These are phyloP conservation scores for Perca schrenkii DNA, from an alignment of 2,113 vertebrate genomes.

Conservation along the genomic window DNA sequence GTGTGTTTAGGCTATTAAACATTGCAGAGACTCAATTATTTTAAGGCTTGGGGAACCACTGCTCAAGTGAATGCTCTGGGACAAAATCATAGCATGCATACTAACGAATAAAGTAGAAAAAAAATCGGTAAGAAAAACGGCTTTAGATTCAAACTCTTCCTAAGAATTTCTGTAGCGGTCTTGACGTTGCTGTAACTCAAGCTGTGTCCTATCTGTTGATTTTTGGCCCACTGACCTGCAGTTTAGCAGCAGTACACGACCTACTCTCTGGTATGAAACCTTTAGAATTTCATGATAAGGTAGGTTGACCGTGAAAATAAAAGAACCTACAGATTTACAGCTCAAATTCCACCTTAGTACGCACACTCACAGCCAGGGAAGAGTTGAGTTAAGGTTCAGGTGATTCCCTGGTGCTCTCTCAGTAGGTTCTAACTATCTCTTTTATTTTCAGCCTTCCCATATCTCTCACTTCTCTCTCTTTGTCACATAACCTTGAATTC, in stretches of 20 bases:
- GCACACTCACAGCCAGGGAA: neutral
- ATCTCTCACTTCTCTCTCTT: slow-evolving; percentile 2
- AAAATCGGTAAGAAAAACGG: neutral
- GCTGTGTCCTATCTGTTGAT: neutral
- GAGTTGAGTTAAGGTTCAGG: slow-evolving; percentile 19
- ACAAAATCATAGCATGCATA: neutral
- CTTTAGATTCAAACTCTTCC: neutral
- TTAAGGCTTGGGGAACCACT: slow-evolving; percentile 6
- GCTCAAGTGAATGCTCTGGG: neutral
- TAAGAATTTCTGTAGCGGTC: neutral
- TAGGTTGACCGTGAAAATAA: slow-evolving; percentile 2
- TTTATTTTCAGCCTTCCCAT: slow-evolving; percentile 3
- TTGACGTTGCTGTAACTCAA: neutral
- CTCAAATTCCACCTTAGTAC: neutral
- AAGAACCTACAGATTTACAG: slow-evolving; percentile 3
- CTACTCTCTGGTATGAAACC: slow-evolving; percentile 14
- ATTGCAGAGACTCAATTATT: slow-evolving; percentile 12
- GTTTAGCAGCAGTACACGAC: slow-evolving; percentile 23
- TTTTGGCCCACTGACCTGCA: slow-evolving; percentile 13
- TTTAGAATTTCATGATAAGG: neutral
- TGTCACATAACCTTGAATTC: neutral
- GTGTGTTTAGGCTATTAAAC: slow-evolving; percentile 19
- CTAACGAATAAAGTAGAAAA: neutral
- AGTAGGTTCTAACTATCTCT: neutral
- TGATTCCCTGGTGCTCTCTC: slow-evolving; percentile 10